Percentiles rank a stretch among this genome's conserved stretches.
Evolutionary conservation across 2,113 vertebrate genomes (phyloP).

Genomic region (Protobothrops flavoviridis): DNA sequence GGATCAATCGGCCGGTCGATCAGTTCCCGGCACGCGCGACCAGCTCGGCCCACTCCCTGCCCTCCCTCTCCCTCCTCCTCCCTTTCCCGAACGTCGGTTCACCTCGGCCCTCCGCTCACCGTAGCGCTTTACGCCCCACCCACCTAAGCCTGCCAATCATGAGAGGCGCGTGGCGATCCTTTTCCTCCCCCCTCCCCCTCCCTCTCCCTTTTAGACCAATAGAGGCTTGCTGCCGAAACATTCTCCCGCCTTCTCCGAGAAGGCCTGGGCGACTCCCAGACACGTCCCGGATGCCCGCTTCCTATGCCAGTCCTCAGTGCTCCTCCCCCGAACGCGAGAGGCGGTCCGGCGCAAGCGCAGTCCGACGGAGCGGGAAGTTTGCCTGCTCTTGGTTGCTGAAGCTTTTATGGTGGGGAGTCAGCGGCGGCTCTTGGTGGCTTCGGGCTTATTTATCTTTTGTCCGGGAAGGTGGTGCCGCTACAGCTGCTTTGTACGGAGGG

Average conservation of each 20-base stretch:
- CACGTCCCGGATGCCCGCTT: background rate
- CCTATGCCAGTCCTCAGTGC: background rate
- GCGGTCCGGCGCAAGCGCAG: background rate
- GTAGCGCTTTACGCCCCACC: background rate
- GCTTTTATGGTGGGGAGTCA: too few relatives aligned
- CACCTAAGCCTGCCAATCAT: background rate
- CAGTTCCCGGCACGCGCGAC: background rate
- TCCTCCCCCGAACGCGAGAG: background rate
- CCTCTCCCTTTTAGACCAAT: background rate
- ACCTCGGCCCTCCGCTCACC: background rate
- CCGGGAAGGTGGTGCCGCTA: background rate
- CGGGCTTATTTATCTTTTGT: too few relatives aligned
- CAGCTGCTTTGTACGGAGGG: background rate
- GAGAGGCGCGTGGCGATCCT: background rate
- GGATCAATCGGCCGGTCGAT: background rate
- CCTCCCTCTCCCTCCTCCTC: too few relatives aligned
- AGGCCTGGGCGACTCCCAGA: background rate
- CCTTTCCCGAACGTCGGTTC: background rate
- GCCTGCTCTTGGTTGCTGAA: conserved; percentile 6
- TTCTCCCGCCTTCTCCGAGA: background rate
- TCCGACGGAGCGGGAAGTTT: background rate
- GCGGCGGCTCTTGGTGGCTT: background rate
- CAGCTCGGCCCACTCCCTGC: background rate
- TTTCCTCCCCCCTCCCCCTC: background rate
- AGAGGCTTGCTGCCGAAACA: background rate